Evolutionary conservation across 2,888 invertebrate genomes (phyloP).

Genomic region (Drosophila ezoana): DNA sequence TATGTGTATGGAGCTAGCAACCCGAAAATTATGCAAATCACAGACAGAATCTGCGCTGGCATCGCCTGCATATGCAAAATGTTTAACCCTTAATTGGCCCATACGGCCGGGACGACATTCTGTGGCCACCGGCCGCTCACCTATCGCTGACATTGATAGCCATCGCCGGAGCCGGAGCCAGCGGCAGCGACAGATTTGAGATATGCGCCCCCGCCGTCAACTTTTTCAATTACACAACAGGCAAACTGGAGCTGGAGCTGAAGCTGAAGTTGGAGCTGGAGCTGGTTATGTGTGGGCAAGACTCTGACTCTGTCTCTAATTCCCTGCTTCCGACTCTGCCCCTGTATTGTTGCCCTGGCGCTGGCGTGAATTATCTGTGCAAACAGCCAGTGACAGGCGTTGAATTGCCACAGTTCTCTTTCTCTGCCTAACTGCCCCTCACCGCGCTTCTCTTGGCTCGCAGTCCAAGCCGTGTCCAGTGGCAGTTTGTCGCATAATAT

Average conservation of each 20-base stretch:
- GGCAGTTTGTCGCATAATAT: slow-evolving; percentile 80
- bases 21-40: slow-evolving; percentile 79
- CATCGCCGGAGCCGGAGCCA: slow-evolving; percentile 46
- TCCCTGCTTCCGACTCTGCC: not conserved
- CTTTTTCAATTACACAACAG: slow-evolving; percentile 74
- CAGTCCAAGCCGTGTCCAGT: slow-evolving; percentile 54
- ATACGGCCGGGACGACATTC: slow-evolving; percentile 57
- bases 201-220: slow-evolving; percentile 49
- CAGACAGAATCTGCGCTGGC: slow-evolving; percentile 34
- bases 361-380: slow-evolving; percentile 80
- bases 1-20: slow-evolving; percentile 33
- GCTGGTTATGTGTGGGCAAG: slow-evolving; percentile 7
- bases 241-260: slow-evolving; percentile 15
- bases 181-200: slow-evolving; percentile 43
- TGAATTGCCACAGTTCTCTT: slow-evolving; percentile 70
- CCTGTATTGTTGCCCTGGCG: slow-evolving; percentile 34
- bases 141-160: slow-evolving; percentile 77
- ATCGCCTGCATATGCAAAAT: slow-evolving; percentile 65
- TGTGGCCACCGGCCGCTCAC: slow-evolving; percentile 59
- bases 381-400: slow-evolving; percentile 80
- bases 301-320: slow-evolving; percentile 1
- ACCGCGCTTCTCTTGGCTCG: not conserved
- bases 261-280: slow-evolving; percentile 8
- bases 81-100: slow-evolving; percentile 83
- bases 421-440: not conserved